Percentiles rank a stretch among this genome's conserved stretches.
These are phyloP conservation scores for Ginglymostoma cirratum DNA, from an alignment of 2,113 vertebrate genomes.

Conservation along the genomic window DNA sequence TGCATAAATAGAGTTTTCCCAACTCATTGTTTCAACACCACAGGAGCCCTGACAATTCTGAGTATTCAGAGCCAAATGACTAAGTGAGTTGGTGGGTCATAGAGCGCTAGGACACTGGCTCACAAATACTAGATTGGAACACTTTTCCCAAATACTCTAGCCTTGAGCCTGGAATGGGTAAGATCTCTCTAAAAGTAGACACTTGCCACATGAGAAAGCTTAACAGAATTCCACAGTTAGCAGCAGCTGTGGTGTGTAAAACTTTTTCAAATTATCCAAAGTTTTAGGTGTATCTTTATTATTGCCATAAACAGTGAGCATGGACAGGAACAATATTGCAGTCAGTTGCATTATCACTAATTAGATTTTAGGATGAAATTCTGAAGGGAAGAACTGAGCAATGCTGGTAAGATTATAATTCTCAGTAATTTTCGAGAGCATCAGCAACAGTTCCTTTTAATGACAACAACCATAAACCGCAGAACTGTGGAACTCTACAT, in stretches of 20 bases:
- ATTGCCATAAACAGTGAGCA: neutral
- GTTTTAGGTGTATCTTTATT: neutral
- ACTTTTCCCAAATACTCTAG: neutral
- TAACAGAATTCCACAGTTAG: neutral
- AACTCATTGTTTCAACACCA: neutral
- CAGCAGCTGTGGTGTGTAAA: neutral
- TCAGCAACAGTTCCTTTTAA: slow-evolving; percentile 6
- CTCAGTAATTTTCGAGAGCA: neutral
- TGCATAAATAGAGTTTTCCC: neutral
- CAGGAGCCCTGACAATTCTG: neutral
- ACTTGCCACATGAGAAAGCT: neutral
- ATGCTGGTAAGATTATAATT: neutral
- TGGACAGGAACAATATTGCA: neutral
- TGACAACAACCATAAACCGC: neutral
- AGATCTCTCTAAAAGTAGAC: neutral
- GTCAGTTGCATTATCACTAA: neutral
- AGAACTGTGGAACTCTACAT: slow-evolving; percentile 2
- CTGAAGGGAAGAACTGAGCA: neutral
- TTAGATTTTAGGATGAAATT: neutral
- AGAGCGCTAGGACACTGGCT: neutral
- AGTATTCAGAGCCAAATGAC: neutral
- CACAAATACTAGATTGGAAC: neutral
- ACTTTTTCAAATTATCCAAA: neutral
- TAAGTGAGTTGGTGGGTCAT: neutral
- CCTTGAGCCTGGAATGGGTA: neutral